Percentiles rank a stretch among this genome's conserved stretches.
Conservation (phyloP, 2,888 invertebrate species). For the Thereva unica region DNA sequence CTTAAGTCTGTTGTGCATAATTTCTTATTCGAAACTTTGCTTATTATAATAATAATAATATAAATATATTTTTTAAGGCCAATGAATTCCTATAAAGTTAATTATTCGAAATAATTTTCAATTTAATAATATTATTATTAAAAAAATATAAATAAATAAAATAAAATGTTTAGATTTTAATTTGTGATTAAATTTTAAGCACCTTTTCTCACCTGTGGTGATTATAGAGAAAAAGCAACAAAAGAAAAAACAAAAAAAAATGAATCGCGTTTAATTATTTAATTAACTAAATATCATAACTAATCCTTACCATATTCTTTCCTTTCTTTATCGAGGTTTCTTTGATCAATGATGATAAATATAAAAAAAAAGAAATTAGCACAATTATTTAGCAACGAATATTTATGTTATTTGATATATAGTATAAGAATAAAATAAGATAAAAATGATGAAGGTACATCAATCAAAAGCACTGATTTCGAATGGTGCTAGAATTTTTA, state of each 20-base stretch:
- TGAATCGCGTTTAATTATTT: too few relatives aligned
- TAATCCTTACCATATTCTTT: too few relatives aligned
- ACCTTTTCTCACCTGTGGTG: conserved; percentile 34
- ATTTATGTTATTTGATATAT: too few relatives aligned
- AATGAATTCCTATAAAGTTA: conserved; percentile 55
- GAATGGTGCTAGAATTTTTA: conserved; percentile 55
- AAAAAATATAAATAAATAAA: too few relatives aligned
- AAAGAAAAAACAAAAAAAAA: too few relatives aligned
- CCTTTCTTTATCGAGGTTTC: too few relatives aligned
- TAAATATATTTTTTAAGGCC: conserved; percentile 42
- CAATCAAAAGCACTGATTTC: conserved; percentile 56
- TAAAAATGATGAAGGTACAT: conserved; percentile 37
- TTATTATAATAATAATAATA: background rate
- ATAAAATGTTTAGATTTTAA: conserved; percentile 20
- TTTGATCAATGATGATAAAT: too few relatives aligned
- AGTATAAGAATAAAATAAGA: too few relatives aligned
- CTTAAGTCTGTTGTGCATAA: conserved; percentile 34
- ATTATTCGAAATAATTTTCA: conserved; percentile 37
- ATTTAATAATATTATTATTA: conserved; percentile 18
- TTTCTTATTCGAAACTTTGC: conserved; percentile 31
- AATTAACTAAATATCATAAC: too few relatives aligned
- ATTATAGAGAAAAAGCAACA: background rate
- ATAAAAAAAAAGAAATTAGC: too few relatives aligned
- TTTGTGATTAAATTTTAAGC: conserved; percentile 28
- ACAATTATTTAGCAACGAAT: too few relatives aligned